These are phyloP conservation scores for Drosophila paranaensis DNA, from an alignment of 2,888 invertebrate genomes.

Conservation along the genomic window DNA sequence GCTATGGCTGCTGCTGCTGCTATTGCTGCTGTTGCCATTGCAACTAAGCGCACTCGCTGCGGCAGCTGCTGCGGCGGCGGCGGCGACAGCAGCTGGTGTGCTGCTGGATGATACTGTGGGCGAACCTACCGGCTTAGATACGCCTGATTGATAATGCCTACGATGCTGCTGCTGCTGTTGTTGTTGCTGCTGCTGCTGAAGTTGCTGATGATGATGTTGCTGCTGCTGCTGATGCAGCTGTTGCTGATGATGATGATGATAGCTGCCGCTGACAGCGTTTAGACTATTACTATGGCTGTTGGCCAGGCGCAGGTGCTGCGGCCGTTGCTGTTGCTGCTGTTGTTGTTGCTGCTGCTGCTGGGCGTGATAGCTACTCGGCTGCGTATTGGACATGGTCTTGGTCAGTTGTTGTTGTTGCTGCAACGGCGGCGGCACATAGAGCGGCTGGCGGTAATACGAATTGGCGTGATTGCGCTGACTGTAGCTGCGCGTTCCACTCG, in stretches of 20 bases:
- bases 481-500: constrained; percentile 21
- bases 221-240: constrained; percentile 47
- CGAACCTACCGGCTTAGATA: constrained; percentile 49
- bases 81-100: constrained; percentile 38
- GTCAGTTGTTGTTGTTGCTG: constrained; percentile 68
- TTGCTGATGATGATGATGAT: constrained; percentile 51
- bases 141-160: constrained; percentile 34
- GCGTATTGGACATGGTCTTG: constrained; percentile 54
- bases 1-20: constrained; percentile 12
- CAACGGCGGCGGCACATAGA: constrained; percentile 83
- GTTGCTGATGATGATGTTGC: constrained; percentile 34
- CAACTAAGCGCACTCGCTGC: constrained; percentile 20
- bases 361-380: constrained; percentile 53
- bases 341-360: constrained; percentile 52
- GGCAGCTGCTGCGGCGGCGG: constrained; percentile 42
- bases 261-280: not conserved
- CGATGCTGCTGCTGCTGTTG: constrained; percentile 54
- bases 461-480: constrained; percentile 49
- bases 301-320: constrained; percentile 53
- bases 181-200: constrained; percentile 61
- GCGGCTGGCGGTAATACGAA: constrained; percentile 79
- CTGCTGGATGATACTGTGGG: constrained; percentile 50
- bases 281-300: constrained; percentile 31
- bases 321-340: constrained; percentile 64
- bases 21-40: constrained; percentile 19